Evolutionary conservation across 2,888 invertebrate species (phyloP), one percentile per base, ranked within the genome.

Genomic region (Ferrisia virgata): DNA sequence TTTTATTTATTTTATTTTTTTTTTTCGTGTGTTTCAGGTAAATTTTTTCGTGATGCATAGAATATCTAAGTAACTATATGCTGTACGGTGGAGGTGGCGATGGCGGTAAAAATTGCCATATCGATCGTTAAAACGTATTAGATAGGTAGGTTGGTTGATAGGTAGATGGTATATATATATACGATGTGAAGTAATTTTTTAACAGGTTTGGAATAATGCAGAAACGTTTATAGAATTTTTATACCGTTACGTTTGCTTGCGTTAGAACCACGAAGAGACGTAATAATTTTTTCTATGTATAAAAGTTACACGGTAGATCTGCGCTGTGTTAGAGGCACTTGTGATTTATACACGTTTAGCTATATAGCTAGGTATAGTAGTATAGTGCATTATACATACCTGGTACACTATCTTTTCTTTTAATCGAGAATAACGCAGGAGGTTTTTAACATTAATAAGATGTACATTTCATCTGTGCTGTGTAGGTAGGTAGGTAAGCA

Each of bases 361-460:
- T n/a, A n/a, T n/a, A n/a, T n/a, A n/a, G n/a, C n/a, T n/a, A n/a
- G n/a, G n/a, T n/a, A n/a, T n/a, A n/a, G n/a, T n/a, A n/a, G n/a
- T n/a, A n/a, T n/a, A n/a, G n/a, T n/a, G n/a, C n/a, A n/a, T n/a
- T n/a, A n/a, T n/a, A n/a, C n/a, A n/a, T n/a, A n/a, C n/a, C n/a
- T n/a, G 33, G 28, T 72, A 72, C 5, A n/a, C 6, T 72, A 72
- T 72, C 72, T 72, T 72, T 36, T 4, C 33, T 72, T 72, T 36
- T 72, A 72, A 72, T 72, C 72, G 72, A 13, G 9, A 72, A 33
- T 33, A 72, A 72, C 33, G 11, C 28, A 64, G 58, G 58, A 64
- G 58, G 72, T 72, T 72, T 72, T 72, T 72, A 72, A 72, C 72
- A 72, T 72, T 72, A 72, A 72, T 72, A 72, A 72, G 72, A 72